Evolutionary conservation across 2,113 vertebrate genomes (phyloP), one percentile per base, ranked within the genome.

Genomic region (Gavia stellata): DNA sequence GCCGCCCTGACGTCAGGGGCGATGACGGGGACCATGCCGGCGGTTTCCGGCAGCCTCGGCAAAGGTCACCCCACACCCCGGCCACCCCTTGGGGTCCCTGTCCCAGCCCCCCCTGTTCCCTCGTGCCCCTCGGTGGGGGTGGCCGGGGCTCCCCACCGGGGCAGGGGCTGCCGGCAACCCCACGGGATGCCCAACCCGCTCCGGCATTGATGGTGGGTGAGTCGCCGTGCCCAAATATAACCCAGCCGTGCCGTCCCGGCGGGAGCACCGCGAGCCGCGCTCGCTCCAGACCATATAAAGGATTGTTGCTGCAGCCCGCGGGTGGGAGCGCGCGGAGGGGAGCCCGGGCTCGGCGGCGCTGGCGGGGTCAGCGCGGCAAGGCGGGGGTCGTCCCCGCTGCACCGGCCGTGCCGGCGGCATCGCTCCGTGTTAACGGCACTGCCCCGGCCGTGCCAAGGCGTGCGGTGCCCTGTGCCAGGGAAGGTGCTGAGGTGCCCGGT

Each of bases 221-320:
- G 75, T 89, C 36, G 66, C 70, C 62, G 61, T 88, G 90, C 88
- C 95, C 94, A 96, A 95, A 96, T 95, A 96, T 96, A 95, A 93
- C 96, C 92, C 81, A 38, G 75, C 34, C 21, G 33, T 56, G 86
- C 67, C 58, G 50, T 85, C 91, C 91, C 88, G 61, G 88, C 86
- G 88, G 96, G 91, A 90, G 71, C 28, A 36, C 91, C 14, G 45
- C 34, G 31, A 87, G 88, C 70, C 24, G 62, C 5, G 47, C 70
- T 84, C 21, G 49, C 93, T 95, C 61, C 91, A 96, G 91, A 95
- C 95, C 95, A 97, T 96, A 96, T 97, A 96, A 97, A 97, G 97
- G 94, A 96, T 95, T 97, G 96, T 97, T 97, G 96, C 95, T 93
- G 82, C 81, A 86, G 89, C 56, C 82, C 40, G 56, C 62, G 45